Base-by-base conservation (phyloP, 1,140 invertebrate genomes). In the Heliothis virescens region DNA sequence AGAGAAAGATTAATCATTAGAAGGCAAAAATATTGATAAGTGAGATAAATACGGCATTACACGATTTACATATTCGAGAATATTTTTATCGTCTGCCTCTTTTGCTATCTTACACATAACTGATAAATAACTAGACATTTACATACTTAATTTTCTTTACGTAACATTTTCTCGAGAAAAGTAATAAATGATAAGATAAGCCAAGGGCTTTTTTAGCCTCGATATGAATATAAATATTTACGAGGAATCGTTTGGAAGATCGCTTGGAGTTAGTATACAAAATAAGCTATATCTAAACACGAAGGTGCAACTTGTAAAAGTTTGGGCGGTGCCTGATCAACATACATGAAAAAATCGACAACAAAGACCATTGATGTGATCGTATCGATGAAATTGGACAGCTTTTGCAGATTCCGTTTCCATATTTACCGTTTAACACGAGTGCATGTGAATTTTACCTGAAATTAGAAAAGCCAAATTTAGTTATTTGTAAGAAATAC, bases 211-310 rank as follows among this genome's bases (percentile, higher is more conserved):
- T 62, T 62, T 75, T 57, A n/a, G 29, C 53, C 13, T 63, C 34
- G 34, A 57, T 57, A 57, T 78, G 52, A 53, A 80, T 71, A 84
- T 87, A 87, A 86, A 87, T 84, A 85, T 86, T 87, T 89, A 89
- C 81, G 78, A 83, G 34, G 55, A 65, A 77, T 59, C 60, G 73
- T 84, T 81, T 74, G 80, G 62, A 67, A 48, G 75, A 69, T 79
- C 52, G 73, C 78, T 79, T 81, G 73, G 72, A 77, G 67, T 72
- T 50, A 47, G 34, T 69, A 59, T 48, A 84, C 80, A 73, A 85
- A 85, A 84, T 79, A 55, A 60, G 67, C 52, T 72, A 83, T 84
- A 83, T 63, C 75, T 79, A 85, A 81, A 80, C 75, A 83, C 79
- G 79, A 73, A 77, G 79, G 41, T 83, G 62, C 34, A 77, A 79